Evolutionary conservation across 2,113 vertebrate genomes (phyloP), one percentile per base, ranked within the genome.

Genomic region (Phaetusa simplex): DNA sequence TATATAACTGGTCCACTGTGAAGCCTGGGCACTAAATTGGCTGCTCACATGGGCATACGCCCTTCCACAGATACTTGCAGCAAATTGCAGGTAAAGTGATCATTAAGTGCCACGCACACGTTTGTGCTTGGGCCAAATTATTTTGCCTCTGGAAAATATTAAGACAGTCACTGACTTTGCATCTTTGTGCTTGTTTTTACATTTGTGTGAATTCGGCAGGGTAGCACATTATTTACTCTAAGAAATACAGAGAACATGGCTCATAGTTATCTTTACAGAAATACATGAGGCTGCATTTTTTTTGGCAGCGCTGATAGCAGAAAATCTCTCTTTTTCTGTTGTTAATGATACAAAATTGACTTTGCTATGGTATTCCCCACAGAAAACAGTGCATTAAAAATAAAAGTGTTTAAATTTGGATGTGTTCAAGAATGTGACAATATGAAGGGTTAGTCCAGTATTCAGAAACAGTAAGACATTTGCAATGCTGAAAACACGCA

Each of bases 361-460:
- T 96, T 93, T 95, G 50, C 56, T 72, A 1, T 40, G 49, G 56
- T 77, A 90, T 95, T 96, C 94, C 87, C 87, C 61, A 47, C 24
- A 96, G 97, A 95, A 96, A 93, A 74, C 58, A 82, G 30, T 58
- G 43, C 82, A 92, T 95, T 97, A 95, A 91, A 94, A 95, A 93
- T 90, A 95, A 92, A 71, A 83, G 58, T 66, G 26, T 80, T 92
- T 94, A 74, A 88, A 96, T 95, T 71, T 84, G 70, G 72, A 29
- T 89, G 66, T 95, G 69, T 77, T 86, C 45, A 61, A 62, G 79
- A 80, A 59, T 40, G 87, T 93, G 88, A 71, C 66, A 93, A 45
- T 91, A 86, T n/a, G 80, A 95, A 88, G 79, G 71, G 82, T 64
- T 86, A 91, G 78, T 77, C 77, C 34, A 32, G 66, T 34, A 34